Evolutionary conservation across 2,888 invertebrate genomes (phyloP).

Genomic region (Rhopalosiphum nymphaeae): DNA sequence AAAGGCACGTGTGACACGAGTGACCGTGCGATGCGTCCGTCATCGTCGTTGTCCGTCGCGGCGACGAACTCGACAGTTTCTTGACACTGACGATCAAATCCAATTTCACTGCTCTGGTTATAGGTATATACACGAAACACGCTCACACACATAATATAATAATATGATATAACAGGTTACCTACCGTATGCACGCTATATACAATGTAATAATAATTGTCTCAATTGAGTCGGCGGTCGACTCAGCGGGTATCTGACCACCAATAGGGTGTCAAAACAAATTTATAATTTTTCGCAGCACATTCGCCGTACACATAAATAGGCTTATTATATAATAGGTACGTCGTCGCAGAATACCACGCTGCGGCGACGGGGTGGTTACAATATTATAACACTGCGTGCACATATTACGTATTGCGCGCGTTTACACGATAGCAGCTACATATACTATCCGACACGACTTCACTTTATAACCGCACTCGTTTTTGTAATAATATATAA

Average conservation of each 20-base stretch:
- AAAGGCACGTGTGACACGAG: neutral
- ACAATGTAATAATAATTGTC: conserved; percentile 10
- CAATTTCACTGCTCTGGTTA: neutral
- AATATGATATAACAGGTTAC: neutral
- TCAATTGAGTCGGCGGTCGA: neutral
- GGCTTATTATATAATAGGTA: neutral
- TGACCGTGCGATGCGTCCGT: neutral
- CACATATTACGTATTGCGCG: neutral
- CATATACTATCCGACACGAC: neutral
- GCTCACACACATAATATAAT: neutral
- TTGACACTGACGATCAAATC: conserved; percentile 22
- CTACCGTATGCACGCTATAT: neutral
- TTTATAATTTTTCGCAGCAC: conserved; percentile 18
- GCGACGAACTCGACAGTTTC: neutral
- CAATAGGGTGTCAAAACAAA: conserved; percentile 62
- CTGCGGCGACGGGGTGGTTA: neutral
- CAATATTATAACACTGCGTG: neutral
- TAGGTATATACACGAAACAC: neutral
- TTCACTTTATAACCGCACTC: neutral
- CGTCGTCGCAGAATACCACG: neutral
- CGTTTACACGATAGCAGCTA: neutral
- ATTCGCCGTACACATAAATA: neutral
- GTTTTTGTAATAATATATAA: neutral
- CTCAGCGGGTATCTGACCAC: conserved; percentile 46
- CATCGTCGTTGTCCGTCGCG: neutral